Evolutionary conservation across 2,797 vertebrate species (phyloP).

Genomic region (Chaunax sp.): DNA sequence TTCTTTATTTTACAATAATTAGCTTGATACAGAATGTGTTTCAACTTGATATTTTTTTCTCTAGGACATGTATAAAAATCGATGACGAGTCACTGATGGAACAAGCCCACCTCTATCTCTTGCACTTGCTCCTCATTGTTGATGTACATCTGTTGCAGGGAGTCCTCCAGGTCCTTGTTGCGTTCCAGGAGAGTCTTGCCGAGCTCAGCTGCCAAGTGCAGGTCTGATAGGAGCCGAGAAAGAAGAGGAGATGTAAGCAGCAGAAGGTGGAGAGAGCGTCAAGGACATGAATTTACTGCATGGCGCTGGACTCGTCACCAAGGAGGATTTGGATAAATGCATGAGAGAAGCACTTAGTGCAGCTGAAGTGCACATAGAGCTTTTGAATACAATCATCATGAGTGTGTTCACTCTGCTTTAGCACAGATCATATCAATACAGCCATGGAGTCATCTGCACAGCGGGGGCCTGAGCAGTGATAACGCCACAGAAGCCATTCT

Average conservation of each 20-base stretch:
- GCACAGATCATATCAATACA: neutral
- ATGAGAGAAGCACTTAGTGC: too few relatives aligned
- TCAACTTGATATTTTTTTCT: neutral
- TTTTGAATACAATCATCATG: too few relatives aligned
- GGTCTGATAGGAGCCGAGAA: constrained; percentile 79
- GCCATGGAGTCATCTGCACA: constrained; percentile 4
- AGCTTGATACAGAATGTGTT: neutral
- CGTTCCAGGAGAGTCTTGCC: constrained; percentile 97
- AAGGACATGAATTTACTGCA: neutral
- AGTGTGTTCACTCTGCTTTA: neutral
- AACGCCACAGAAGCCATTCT: neutral
- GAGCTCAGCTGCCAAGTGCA: constrained; percentile 96
- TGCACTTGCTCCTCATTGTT: constrained; percentile 98
- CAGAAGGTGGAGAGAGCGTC: neutral
- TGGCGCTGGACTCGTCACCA: too few relatives aligned
- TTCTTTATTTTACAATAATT: neutral
- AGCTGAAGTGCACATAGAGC: too few relatives aligned
- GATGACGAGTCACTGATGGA: neutral
- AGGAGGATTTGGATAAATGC: too few relatives aligned
- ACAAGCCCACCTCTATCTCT: constrained; percentile 91
- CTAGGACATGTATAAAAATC: neutral
- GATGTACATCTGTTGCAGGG: constrained; percentile 96
- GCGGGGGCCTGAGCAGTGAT: neutral
- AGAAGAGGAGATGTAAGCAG: constrained; percentile 12
- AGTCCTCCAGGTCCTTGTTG: constrained; percentile 98